Conservation (phyloP, 2,113 vertebrate species). For the Numenius arquata region DNA sequence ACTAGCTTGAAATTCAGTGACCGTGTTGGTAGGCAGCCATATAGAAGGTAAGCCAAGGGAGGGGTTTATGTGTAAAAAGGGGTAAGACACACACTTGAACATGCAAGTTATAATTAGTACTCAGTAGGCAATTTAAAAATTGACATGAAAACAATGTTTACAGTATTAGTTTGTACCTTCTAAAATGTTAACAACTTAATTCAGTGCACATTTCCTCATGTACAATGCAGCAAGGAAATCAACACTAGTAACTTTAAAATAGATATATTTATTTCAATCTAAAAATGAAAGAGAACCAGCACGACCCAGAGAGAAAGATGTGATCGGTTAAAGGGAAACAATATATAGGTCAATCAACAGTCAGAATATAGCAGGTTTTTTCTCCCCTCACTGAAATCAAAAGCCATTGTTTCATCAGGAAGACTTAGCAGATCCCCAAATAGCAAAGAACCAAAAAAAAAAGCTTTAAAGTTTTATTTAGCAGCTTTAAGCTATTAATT, state of each 20-base stretch:
- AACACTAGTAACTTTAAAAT: constrained; percentile 71
- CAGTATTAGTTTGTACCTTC: constrained; percentile 78
- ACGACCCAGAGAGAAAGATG: constrained; percentile 65
- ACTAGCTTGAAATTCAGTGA: constrained; percentile 90
- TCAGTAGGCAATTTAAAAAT: constrained; percentile 77
- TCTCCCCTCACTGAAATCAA: not conserved
- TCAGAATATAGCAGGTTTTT: not conserved
- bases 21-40: constrained; percentile 83
- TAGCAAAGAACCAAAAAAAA: not conserved
- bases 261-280: constrained; percentile 69
- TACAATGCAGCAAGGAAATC: constrained; percentile 75
- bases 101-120: constrained; percentile 86
- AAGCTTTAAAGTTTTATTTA: not conserved
- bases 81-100: constrained; percentile 89
- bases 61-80: constrained; percentile 84
- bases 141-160: constrained; percentile 79
- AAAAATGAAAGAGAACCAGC: constrained; percentile 71
- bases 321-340: constrained; percentile 82
- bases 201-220: constrained; percentile 74
- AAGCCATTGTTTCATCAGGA: constrained; percentile 55
- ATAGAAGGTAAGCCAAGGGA: constrained; percentile 84
- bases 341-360: constrained; percentile 59
- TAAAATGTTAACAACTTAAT: constrained; percentile 78
- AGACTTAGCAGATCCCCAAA: constrained; percentile 54
- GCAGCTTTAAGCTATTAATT: constrained; percentile 40